These are phyloP conservation scores for Pterocles gutturalis DNA, from an alignment of 2,113 vertebrate species.

Conservation along the genomic window DNA sequence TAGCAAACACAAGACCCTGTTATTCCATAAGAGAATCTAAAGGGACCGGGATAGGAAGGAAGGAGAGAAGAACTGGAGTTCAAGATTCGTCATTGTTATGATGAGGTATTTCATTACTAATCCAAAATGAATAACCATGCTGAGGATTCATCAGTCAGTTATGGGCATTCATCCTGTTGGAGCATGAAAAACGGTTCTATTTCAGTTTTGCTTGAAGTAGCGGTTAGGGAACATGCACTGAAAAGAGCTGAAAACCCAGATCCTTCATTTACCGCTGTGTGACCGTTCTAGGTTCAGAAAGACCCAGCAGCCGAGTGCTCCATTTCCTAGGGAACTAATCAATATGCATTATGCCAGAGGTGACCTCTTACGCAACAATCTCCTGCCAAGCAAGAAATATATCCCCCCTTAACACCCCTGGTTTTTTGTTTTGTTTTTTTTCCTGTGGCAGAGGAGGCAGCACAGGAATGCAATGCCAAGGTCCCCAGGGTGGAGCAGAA, in stretches of 20 bases:
- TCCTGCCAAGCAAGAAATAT: fast-evolving
- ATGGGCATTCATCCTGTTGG: background rate
- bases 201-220: background rate
- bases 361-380: background rate
- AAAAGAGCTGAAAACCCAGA: background rate
- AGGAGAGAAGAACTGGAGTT: background rate
- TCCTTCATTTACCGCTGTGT: background rate
- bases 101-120: background rate
- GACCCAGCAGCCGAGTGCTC: background rate
- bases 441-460: background rate
- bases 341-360: background rate
- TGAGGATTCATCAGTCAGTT: background rate
- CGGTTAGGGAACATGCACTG: background rate
- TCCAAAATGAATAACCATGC: background rate
- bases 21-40: background rate
- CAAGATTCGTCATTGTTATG: background rate
- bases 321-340: background rate
- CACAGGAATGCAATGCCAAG: background rate
- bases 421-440: background rate
- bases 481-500: background rate
- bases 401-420: background rate
- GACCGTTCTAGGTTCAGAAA: fast-evolving
- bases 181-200: background rate
- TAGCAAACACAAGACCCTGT: background rate
- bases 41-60: background rate